Percentiles rank a stretch among this genome's conserved stretches.
These are phyloP conservation scores for Psittacula derbiana DNA, from an alignment of 2,797 vertebrate species.

Conservation along the genomic window DNA sequence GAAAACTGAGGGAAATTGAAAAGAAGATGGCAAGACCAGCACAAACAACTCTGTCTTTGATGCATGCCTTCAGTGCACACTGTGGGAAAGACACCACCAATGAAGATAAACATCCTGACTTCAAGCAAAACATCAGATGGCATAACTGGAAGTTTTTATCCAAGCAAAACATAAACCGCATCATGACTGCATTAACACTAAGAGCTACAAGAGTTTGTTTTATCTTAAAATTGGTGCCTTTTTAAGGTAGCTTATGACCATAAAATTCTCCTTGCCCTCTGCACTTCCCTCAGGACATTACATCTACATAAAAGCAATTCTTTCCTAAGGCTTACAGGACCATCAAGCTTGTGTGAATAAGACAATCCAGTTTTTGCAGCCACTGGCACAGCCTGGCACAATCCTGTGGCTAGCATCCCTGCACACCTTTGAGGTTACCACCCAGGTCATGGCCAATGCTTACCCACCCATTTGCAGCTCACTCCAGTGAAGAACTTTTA, in stretches of 20 bases:
- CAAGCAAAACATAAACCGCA: not conserved
- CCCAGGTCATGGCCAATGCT: not conserved
- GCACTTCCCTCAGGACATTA: not conserved
- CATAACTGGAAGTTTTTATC: not conserved
- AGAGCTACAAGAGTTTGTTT: not conserved
- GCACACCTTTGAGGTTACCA: not conserved
- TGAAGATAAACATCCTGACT: not conserved
- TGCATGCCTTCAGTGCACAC: too few species aligned
- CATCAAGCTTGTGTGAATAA: not conserved
- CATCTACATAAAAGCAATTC: not conserved
- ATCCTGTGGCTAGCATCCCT: not conserved
- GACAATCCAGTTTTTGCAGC: not conserved
- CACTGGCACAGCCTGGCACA: not conserved
- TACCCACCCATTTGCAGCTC: not conserved
- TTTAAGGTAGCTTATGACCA: not conserved
- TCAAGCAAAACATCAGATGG: not conserved
- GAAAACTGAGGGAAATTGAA: not conserved
- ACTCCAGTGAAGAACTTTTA: not conserved
- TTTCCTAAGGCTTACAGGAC: not conserved
- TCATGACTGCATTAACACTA: not conserved
- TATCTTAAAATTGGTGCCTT: not conserved
- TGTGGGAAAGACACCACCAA: not conserved
- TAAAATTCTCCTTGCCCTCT: not conserved
- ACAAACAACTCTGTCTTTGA: not conserved
- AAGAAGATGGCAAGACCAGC: not conserved